Evolutionary conservation across 2,113 vertebrate species (phyloP).

Genomic region (Tauraco erythrolophus): DNA sequence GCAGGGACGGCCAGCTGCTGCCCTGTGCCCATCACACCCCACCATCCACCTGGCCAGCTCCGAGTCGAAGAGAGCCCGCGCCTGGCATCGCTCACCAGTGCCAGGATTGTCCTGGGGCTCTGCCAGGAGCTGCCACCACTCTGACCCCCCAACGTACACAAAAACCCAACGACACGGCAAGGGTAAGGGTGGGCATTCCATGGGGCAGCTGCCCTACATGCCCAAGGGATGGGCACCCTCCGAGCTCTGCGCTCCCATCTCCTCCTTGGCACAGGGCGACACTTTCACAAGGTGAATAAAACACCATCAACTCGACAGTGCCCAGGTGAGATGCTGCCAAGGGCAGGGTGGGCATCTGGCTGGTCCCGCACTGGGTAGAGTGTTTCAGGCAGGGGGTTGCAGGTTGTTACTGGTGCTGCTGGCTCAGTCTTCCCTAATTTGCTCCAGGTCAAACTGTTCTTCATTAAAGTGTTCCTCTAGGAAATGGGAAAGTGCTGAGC

Average conservation of each 20-base stretch:
- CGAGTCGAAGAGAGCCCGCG: fast-evolving
- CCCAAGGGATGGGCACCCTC: background rate
- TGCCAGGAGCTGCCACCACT: background rate
- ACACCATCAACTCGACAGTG: fast-evolving
- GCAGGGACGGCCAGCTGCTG: background rate
- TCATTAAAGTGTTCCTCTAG: background rate
- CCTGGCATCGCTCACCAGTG: fast-evolving
- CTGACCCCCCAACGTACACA: fast-evolving
- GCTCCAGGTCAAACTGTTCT: conserved; percentile 14
- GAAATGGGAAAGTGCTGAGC: conserved; percentile 9
- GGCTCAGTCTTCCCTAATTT: background rate
- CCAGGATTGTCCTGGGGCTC: fast-evolving
- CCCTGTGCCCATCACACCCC: background rate
- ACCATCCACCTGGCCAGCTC: background rate
- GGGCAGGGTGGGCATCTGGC: fast-evolving
- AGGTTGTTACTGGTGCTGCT: background rate
- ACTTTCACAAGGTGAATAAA: background rate
- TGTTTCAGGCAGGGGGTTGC: background rate
- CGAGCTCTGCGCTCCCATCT: fast-evolving
- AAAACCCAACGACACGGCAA: fast-evolving
- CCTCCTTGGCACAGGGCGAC: background rate
- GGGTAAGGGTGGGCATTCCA: background rate
- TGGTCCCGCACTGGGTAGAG: fast-evolving
- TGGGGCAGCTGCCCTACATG: background rate
- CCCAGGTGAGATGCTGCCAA: background rate